Conservation (phyloP, 2,113 vertebrate genomes). For the Etia nguti region DNA sequence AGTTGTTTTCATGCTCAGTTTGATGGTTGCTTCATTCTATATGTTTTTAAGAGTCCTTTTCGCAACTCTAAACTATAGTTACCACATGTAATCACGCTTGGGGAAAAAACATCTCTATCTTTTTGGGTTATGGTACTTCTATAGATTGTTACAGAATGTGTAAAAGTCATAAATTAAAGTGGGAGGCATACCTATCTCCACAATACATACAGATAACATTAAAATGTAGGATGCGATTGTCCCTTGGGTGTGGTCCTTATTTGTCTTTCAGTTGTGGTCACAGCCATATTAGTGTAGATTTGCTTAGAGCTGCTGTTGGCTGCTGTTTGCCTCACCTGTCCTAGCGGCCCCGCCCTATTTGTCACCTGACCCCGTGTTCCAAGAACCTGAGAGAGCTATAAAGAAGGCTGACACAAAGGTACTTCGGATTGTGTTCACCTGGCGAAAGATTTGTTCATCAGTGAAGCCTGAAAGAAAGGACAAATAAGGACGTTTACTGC, state of each 20-base stretch:
- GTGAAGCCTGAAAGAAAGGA: neutral
- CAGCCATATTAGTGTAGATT: neutral
- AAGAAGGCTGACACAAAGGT: neutral
- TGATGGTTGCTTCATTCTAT: neutral
- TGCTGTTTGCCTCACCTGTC: conserved; percentile 35
- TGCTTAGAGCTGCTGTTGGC: conserved; percentile 24
- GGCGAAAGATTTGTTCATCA: neutral
- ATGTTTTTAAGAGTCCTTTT: neutral
- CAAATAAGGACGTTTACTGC: neutral
- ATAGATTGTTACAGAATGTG: neutral
- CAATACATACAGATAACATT: neutral
- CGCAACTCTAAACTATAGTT: neutral
- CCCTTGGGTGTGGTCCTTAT: conserved; percentile 44
- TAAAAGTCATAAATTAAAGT: neutral
- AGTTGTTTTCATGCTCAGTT: neutral
- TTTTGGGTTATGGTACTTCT: neutral
- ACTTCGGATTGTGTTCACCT: neutral
- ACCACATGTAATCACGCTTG: neutral
- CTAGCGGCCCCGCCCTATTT: conserved; percentile 24
- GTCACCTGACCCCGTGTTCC: neutral
- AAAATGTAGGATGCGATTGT: neutral
- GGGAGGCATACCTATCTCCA: neutral
- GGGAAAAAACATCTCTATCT: neutral
- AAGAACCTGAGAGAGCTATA: neutral
- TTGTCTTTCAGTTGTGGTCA: conserved; percentile 44